A percentile compares a stretch with the other conserved stretches of the same genome.
phyloP scores from a whole-genome alignment of 2,888 invertebrate genomes.

The Drosophila multiciliata region DNA sequence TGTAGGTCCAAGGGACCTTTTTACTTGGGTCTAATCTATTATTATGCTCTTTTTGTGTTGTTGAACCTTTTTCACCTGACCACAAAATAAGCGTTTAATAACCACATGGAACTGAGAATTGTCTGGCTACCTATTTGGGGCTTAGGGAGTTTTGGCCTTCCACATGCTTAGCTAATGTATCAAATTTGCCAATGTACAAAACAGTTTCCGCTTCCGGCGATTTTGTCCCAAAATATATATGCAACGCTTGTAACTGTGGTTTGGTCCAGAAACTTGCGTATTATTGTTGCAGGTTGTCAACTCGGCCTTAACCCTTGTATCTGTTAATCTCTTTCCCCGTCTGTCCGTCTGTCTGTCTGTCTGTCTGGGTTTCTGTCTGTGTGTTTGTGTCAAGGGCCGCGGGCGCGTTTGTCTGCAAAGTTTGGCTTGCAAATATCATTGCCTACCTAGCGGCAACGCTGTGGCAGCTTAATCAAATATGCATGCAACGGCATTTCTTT shows the following conservation, averaged over 20 bases:
- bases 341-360: neutral
- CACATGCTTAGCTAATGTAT: conserved; percentile 48
- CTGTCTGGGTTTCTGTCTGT: neutral
- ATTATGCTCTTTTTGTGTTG: conserved; percentile 12
- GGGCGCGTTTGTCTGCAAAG: conserved; percentile 67
- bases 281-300: conserved; percentile 40
- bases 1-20: conserved; percentile 8
- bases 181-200: conserved; percentile 61
- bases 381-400: conserved; percentile 36
- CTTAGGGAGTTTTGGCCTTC: conserved; percentile 24
- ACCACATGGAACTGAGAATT: conserved; percentile 25
- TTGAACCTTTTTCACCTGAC: conserved; percentile 17
- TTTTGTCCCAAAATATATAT: conserved; percentile 49
- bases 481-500: conserved; percentile 58
- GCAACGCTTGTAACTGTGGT: conserved; percentile 39
- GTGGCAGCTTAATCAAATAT: conserved; percentile 69
- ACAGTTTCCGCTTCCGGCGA: conserved; percentile 66
- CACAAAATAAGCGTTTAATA: conserved; percentile 54
- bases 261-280: conserved; percentile 57
- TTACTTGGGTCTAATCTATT: conserved; percentile 25
- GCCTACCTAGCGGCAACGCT: conserved; percentile 52
- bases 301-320: conserved; percentile 45
- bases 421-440: conserved; percentile 66
- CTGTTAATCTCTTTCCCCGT: neutral
- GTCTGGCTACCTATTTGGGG: conserved; percentile 28